Evolutionary conservation across 2,797 vertebrate genomes (phyloP).

Genomic region (Netta rufina): DNA sequence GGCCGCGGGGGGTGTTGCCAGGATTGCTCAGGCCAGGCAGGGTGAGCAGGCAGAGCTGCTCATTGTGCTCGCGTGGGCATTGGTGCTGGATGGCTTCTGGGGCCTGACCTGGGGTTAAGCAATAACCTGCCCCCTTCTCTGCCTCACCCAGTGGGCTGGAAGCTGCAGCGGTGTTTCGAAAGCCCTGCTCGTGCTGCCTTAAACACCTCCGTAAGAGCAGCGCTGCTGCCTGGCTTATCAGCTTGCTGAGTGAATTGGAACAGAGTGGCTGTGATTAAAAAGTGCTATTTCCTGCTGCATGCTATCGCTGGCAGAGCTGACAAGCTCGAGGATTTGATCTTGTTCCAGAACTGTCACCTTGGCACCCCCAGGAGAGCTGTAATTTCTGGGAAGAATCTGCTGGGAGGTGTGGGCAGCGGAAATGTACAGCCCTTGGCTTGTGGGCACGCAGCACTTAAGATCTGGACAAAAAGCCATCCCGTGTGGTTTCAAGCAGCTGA

Average conservation of each 20-base stretch:
- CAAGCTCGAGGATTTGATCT: background rate
- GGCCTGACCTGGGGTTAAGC: background rate
- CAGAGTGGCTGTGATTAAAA: background rate
- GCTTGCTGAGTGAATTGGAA: background rate
- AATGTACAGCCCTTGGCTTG: background rate
- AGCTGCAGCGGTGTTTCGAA: background rate
- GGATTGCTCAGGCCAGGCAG: background rate
- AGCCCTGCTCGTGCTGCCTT: background rate
- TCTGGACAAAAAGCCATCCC: background rate
- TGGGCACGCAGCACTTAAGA: rapidly evolving
- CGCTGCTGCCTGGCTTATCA: background rate
- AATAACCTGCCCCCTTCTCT: background rate
- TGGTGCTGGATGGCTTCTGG: background rate
- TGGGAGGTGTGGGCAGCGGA: background rate
- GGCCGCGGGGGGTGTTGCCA: background rate
- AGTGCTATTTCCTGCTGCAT: background rate
- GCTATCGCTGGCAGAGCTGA: background rate
- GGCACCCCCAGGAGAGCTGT: background rate
- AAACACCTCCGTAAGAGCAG: background rate
- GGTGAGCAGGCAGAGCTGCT: background rate
- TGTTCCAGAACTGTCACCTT: background rate
- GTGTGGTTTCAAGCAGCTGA: background rate
- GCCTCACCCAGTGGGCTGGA: background rate
- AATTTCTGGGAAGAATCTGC: background rate
- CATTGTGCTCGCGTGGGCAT: rapidly evolving